A percentile compares a stretch with the other conserved stretches of the same genome.
Conservation (phyloP, 2,888 invertebrate species). For the Thymelicus acteon region DNA sequence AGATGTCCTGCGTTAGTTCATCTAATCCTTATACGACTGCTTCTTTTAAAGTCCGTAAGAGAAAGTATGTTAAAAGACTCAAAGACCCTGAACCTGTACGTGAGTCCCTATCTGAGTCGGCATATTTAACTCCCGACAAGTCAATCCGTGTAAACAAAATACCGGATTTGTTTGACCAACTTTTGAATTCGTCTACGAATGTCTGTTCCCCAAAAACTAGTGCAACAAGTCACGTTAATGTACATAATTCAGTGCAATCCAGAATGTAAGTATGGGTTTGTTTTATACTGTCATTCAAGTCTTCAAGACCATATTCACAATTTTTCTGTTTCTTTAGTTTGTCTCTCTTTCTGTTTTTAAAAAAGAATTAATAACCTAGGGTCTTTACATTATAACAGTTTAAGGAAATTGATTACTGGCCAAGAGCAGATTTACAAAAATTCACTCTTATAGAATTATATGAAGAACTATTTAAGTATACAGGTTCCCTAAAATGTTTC, state of each 20-base stretch:
- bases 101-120: constrained; percentile 54
- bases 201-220: neutral
- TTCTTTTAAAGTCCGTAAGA: constrained; percentile 69
- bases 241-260: neutral
- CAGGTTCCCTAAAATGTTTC: no score
- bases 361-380: no score
- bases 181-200: constrained; percentile 57
- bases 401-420: no score
- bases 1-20: constrained; percentile 62
- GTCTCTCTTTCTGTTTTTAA: no score
- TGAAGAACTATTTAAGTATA: no score
- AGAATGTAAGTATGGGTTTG: neutral
- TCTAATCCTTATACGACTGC: constrained; percentile 55
- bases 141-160: constrained; percentile 73
- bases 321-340: no score
- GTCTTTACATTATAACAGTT: no score
- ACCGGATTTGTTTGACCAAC: constrained; percentile 71
- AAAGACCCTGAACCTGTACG: constrained; percentile 57
- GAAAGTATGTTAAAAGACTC: constrained; percentile 71
- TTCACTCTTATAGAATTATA: no score
- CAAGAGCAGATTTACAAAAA: no score
- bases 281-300: neutral
- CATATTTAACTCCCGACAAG: constrained; percentile 74
- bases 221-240: neutral
- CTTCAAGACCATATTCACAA: no score